Evolutionary conservation across 2,888 invertebrate species (phyloP), one percentile per base, ranked within the genome.

Genomic region (Tachystola acroxantha): DNA sequence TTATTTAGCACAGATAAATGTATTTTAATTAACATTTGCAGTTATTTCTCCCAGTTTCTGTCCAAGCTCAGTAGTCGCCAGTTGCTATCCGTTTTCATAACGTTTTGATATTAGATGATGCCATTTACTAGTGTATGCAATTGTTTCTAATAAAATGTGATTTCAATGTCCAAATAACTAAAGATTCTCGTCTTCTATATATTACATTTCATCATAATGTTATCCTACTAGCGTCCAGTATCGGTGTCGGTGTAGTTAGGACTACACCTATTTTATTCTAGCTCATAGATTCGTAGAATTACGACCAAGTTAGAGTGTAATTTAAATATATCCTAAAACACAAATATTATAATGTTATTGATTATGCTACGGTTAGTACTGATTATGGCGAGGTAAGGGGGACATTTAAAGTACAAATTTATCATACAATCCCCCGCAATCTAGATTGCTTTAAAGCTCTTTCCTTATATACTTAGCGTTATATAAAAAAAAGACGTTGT

Each of bases 391-490:
- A n/a, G 59, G 60, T 64, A 55, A 57, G 57, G 73, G 79, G 74
- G 66, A 59, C 62, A 49, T 53, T 69, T 57, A 84, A 74, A 85
- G 85, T 85, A 85, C 85, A 85, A 85, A 85, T 82, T 82, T 79
- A 81, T 78, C 79, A 79, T 54, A 62, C 49, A 60, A n/a, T 57
- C 65, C 75, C 78, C 73, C 56, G 54, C 46, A 51, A 58, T 67
- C 60, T 53, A 43, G 51, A 62, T 39, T 57, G 73, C 77, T 75
- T 73, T 57, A 49, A 59, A 60, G 60, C 76, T 75, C 78, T 76
- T 73, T 71, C 64, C 71, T 71, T 75, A 66, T 74, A 69, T 70
- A 70, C 58, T 50, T 70, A 70, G 69, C 46, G 45, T 57, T 64
- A 64, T 76, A 73, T 76, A 62, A 66, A 65, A 59, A 54, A 61